Evolutionary conservation across 2,113 vertebrate genomes (phyloP), one percentile per base, ranked within the genome.

Genomic region (Xiphophorus hellerii): DNA sequence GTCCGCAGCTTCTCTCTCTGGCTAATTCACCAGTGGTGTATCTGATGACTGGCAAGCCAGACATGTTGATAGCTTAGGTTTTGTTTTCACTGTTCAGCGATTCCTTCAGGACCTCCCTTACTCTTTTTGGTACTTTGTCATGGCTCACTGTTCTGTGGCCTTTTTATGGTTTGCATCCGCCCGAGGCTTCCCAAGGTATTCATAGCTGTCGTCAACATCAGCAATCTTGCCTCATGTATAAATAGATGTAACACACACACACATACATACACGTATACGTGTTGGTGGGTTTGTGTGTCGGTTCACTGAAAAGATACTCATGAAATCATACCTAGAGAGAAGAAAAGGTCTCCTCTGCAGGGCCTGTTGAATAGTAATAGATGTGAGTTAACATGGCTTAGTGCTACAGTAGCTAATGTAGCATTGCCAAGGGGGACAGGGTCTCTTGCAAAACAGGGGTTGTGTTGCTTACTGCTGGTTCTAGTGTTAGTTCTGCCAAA

Each of bases 341-440:
- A 84, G 87, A 89, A 92, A 90, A 86, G 88, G 83, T 88, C 78
- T 81, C 63, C 82, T 93, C 93, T 91, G 87, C 87, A 70, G 91
- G 92, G 92, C 83, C 89, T 92, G 91, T 90, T 92, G 89, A 93
- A 94, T 91, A 93, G 92, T 93, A 90, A 91, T 87, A 75, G 77
- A 35, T 78, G 83, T 13, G 77, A 86, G 89, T 92, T 92, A 92
- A 86, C 86, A 84, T 76, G 85, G 88, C 83, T 89, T 93, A 90
- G 84, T 90, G 92, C 89, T 87, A 88, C 88, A 76, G 84, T 88
- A 80, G 87, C 87, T 78, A 76, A 85, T 91, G 86, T 75, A 80
- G 82, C 80, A 71, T 84, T 86, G 92, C 92, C 93, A 81, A 84
- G 71, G 92, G 93, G 90, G 86, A 88, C 85, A 88, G 80, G 83